Percentiles rank a stretch among this genome's conserved stretches.
These are phyloP conservation scores for Poecilia wingei DNA, from an alignment of 2,797 vertebrate species.

Conservation along the genomic window DNA sequence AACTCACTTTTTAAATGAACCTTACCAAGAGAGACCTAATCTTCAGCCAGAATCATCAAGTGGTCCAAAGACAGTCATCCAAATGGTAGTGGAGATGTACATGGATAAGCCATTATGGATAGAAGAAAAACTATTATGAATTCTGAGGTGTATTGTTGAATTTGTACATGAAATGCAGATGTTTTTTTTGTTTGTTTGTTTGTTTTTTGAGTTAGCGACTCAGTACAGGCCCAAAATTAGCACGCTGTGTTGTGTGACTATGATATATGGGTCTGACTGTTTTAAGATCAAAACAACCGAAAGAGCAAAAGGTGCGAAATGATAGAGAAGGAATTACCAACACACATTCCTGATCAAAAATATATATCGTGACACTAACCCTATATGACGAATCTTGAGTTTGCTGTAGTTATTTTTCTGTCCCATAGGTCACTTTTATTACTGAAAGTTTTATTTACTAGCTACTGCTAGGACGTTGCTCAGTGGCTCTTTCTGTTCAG, in stretches of 20 bases:
- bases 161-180: background rate
- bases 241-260: background rate
- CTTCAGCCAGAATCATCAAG: background rate
- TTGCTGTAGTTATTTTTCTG: background rate
- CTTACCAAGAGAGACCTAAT: background rate
- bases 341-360: background rate
- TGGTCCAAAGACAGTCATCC: background rate
- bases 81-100: background rate
- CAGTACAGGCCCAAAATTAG: background rate
- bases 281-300: background rate
- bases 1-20: too few species aligned
- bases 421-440: background rate
- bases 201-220: background rate
- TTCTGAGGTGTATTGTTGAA: background rate
- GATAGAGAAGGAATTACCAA: background rate
- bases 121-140: background rate
- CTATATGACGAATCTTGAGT: background rate
- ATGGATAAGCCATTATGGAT: background rate
- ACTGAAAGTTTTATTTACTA: background rate
- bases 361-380: background rate
- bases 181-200: background rate
- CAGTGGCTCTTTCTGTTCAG: constrained; percentile 27
- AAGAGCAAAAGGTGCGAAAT: background rate
- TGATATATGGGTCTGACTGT: background rate
- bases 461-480: constrained; percentile 15